Evolutionary conservation across 1,140 invertebrate genomes (phyloP).

Genomic region (Papilio helenus): DNA sequence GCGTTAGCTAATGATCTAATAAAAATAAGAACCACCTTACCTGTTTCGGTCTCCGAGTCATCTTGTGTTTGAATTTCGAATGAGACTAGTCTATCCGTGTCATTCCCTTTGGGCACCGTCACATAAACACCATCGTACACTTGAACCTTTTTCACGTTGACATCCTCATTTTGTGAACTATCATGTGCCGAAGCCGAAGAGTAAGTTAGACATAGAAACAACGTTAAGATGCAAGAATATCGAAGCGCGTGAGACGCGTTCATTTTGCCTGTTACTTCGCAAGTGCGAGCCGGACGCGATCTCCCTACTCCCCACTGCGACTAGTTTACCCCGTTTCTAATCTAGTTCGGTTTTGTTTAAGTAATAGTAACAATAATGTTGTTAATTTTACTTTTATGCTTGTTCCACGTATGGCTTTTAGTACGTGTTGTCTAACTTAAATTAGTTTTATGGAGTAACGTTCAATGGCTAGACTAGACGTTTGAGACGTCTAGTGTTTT

Average conservation of each 20-base stretch:
- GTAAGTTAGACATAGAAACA: slow-evolving; percentile 43
- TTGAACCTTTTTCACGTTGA: slow-evolving; percentile 52
- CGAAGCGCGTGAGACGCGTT: slow-evolving; percentile 50
- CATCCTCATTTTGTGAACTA: slow-evolving; percentile 34
- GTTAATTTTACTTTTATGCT: not conserved
- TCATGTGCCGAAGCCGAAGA: slow-evolving; percentile 35
- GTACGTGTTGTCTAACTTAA: not conserved
- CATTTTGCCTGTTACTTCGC: slow-evolving; percentile 62
- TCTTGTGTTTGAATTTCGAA: slow-evolving; percentile 58
- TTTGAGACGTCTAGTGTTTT: no score
- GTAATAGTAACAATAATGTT: slow-evolving; percentile 5
- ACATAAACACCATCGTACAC: slow-evolving; percentile 63
- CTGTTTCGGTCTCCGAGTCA: slow-evolving; percentile 47
- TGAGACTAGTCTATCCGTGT: slow-evolving; percentile 57
- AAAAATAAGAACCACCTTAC: slow-evolving; percentile 48
- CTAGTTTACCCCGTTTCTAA: slow-evolving; percentile 41
- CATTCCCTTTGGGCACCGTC: slow-evolving; percentile 53
- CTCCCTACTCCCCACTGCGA: slow-evolving; percentile 51
- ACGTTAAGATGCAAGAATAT: slow-evolving; percentile 44
- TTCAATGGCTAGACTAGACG: no score
- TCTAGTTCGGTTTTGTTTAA: slow-evolving; percentile 26
- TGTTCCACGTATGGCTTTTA: not conserved
- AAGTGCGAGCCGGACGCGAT: slow-evolving; percentile 47
- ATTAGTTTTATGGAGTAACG: not conserved
- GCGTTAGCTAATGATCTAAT: not conserved